Conservation (phyloP, 2,888 invertebrate species). For the Pachymerium ferrugineum region DNA sequence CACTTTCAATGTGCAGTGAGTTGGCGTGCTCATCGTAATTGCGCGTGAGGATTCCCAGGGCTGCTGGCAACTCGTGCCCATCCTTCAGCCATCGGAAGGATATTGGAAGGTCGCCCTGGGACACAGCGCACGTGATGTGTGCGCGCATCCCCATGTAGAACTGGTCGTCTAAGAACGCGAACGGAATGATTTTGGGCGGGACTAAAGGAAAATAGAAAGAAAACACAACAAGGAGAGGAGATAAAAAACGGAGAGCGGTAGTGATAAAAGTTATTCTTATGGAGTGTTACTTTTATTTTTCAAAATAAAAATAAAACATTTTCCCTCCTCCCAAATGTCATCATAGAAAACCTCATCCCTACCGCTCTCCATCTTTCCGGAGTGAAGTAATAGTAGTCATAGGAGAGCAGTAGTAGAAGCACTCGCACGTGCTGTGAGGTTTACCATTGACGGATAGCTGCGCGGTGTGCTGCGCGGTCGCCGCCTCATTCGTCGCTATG, state of each 20-base stretch:
- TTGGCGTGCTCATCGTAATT: slow-evolving; percentile 39
- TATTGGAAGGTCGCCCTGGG: slow-evolving; percentile 36
- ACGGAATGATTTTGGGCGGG: slow-evolving; percentile 64
- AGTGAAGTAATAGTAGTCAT: background rate
- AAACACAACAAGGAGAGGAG: slow-evolving; percentile 23
- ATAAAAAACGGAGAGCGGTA: slow-evolving; percentile 25
- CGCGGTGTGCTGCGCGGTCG: slow-evolving; percentile 71
- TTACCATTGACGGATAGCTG: slow-evolving; percentile 76
- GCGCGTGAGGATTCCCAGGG: slow-evolving; percentile 39
- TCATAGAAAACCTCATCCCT: slow-evolving; percentile 1
- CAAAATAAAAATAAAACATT: background rate
- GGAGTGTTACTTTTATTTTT: no score
- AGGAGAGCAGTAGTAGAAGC: slow-evolving; percentile 26
- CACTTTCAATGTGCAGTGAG: slow-evolving; percentile 41
- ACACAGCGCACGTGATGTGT: slow-evolving; percentile 36
- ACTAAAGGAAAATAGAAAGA: slow-evolving; percentile 50
- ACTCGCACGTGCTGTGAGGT: slow-evolving; percentile 39
- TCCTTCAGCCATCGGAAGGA: slow-evolving; percentile 36
- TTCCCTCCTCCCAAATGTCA: background rate
- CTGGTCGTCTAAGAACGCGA: slow-evolving; percentile 65
- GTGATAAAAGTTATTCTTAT: no score
- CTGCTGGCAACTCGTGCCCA: slow-evolving; percentile 31
- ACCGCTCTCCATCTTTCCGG: slow-evolving; percentile 4
- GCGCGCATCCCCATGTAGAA: slow-evolving; percentile 41
- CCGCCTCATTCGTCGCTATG: slow-evolving; percentile 70